A percentile compares a stretch with the other conserved stretches of the same genome.
phyloP scores from a whole-genome alignment of 2,113 vertebrate genomes.

The Silurus meridionalis region DNA sequence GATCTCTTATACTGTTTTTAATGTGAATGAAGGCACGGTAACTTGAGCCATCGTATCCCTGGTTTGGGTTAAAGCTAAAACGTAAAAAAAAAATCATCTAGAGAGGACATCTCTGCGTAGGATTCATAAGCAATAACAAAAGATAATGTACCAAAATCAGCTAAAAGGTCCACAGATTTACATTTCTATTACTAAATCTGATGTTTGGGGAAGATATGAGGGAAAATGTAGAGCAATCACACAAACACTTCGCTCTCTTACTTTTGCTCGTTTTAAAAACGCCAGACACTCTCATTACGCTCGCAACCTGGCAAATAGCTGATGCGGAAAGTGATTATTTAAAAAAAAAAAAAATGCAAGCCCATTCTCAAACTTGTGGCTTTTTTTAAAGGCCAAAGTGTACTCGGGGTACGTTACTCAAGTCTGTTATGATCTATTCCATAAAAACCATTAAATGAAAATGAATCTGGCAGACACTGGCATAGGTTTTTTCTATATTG shows the following conservation, averaged over 20 bases:
- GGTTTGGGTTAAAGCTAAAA: constrained; percentile 53
- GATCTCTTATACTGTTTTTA: constrained; percentile 63
- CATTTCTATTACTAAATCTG: constrained; percentile 29
- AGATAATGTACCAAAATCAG: constrained; percentile 42
- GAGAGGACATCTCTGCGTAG: constrained; percentile 58
- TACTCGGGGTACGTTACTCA: constrained; percentile 53
- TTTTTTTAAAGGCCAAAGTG: constrained; percentile 54
- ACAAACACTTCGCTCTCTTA: constrained; percentile 53
- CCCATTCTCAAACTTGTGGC: constrained; percentile 61
- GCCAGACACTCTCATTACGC: constrained; percentile 1
- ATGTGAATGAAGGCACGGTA: constrained; percentile 62
- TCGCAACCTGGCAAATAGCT: constrained; percentile 52
- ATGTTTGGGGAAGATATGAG: constrained; percentile 51
- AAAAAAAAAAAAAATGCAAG: constrained; percentile 50
- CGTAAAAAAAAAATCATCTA: constrained; percentile 34
- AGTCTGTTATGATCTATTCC: constrained; percentile 54
- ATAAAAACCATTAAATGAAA: constrained; percentile 43
- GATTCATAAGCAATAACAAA: constrained; percentile 62
- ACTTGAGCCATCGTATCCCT: constrained; percentile 55
- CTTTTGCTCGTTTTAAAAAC: background rate
- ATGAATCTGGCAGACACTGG: constrained; percentile 53
- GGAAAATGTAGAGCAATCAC: constrained; percentile 64
- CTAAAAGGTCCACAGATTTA: constrained; percentile 5
- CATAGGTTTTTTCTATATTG: background rate
- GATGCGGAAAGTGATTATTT: constrained; percentile 43